Evolutionary conservation across 2,113 vertebrate genomes (phyloP).

Genomic region (Pardalotus punctatus): DNA sequence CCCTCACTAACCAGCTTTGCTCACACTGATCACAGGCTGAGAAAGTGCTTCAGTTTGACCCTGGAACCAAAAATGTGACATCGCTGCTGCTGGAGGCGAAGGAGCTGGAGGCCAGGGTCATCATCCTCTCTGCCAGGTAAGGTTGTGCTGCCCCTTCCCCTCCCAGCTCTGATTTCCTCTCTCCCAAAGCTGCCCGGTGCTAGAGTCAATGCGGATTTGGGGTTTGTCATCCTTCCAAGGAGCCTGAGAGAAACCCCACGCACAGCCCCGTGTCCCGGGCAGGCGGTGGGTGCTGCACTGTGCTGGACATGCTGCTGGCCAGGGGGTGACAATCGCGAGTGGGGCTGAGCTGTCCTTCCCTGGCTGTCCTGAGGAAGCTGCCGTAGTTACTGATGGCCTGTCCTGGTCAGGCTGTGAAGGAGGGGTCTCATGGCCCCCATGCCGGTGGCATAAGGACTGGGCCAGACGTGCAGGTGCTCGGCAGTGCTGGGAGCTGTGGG

Average conservation of each 20-base stretch:
- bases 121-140: slow-evolving; percentile 97
- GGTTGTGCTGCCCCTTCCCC: neutral
- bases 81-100: slow-evolving; percentile 95
- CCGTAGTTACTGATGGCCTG: rapidly evolving
- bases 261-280: neutral
- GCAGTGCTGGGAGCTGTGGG: neutral
- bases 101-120: slow-evolving; percentile 96
- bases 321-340: rapidly evolving
- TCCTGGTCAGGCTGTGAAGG: neutral
- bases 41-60: slow-evolving; percentile 99
- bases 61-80: slow-evolving; percentile 95
- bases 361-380: neutral
- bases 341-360: neutral
- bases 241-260: rapidly evolving
- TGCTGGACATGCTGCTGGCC: neutral
- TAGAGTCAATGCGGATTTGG: neutral
- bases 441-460: neutral
- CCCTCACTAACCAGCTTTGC: slow-evolving; percentile 77
- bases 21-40: slow-evolving; percentile 91
- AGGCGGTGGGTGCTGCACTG: neutral
- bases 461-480: neutral
- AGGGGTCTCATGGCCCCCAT: rapidly evolving
- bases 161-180: neutral
- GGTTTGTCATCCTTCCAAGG: neutral
- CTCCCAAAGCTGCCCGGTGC: rapidly evolving